phyloP scores from a whole-genome alignment of 2,888 invertebrate species.

The Machimus atricapillus region DNA sequence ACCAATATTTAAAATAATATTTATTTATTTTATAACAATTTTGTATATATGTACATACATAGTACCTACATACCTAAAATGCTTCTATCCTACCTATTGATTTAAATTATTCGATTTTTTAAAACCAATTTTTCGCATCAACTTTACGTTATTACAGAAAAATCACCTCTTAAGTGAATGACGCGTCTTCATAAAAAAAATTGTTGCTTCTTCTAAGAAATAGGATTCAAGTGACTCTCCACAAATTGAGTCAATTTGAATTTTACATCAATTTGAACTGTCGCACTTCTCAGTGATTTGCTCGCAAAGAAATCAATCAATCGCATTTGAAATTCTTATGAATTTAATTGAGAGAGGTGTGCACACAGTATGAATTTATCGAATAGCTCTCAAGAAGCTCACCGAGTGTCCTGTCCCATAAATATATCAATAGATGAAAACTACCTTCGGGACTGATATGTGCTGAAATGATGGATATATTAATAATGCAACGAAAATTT shows the following conservation, averaged over 20 bases:
- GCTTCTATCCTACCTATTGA: too few relatives aligned
- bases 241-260: background rate
- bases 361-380: background rate
- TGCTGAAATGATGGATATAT: background rate
- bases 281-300: background rate
- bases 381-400: background rate
- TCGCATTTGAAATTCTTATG: background rate
- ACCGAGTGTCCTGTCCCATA: background rate
- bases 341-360: background rate
- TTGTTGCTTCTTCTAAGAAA: background rate
- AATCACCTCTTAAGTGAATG: background rate
- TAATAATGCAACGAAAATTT: background rate
- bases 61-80: too few relatives aligned
- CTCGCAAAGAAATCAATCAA: background rate
- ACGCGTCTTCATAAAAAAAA: background rate
- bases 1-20: too few relatives aligned
- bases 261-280: background rate
- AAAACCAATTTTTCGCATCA: background rate
- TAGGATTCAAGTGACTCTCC: background rate
- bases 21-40: too few relatives aligned
- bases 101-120: background rate
- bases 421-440: background rate
- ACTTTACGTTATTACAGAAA: background rate
- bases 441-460: background rate
- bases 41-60: too few relatives aligned